Percentiles rank a stretch among this genome's conserved stretches.
Evolutionary conservation across 2,113 vertebrate genomes (phyloP).

Genomic region (Sus scrofa): T2T-Sscrofa CM000822.6:44821001-44821500

Average conservation of each 20-base stretch:
- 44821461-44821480: neutral
- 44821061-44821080: neutral
- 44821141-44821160: too few species aligned
- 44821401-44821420: neutral
- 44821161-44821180: neutral
- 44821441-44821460: neutral
- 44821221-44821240: too few species aligned
- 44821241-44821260: neutral
- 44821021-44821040: neutral
- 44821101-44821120: neutral
- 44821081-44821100: neutral
- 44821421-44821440: neutral
- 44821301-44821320: neutral
- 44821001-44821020: neutral
- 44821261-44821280: neutral
- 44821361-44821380: neutral
- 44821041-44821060: neutral
- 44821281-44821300: neutral
- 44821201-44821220: neutral
- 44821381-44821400: neutral
- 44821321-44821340: neutral
- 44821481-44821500: neutral
- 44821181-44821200: neutral
- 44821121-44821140: neutral
- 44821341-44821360: neutral